Percentiles rank a stretch among this genome's conserved stretches.
Conservation (phyloP, 2,888 invertebrate species). For the Prosapia bicincta region DNA sequence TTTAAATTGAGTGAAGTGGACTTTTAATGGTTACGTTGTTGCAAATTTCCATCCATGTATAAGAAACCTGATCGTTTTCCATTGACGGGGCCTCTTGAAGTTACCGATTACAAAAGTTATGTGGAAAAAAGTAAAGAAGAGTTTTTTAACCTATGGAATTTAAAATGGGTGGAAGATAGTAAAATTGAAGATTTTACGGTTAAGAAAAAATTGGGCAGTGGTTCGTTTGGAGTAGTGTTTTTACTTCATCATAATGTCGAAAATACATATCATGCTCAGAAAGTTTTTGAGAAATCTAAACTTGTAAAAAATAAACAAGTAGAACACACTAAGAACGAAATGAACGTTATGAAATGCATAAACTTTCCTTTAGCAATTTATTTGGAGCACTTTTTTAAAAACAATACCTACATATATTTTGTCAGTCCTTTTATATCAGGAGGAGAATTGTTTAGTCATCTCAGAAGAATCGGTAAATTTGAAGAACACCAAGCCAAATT, state of each 20-base stretch:
- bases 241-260: conserved; percentile 53
- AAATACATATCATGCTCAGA: conserved; percentile 56
- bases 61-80: not conserved
- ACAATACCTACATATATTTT: conserved; percentile 79
- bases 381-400: conserved; percentile 82
- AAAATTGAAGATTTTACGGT: not conserved
- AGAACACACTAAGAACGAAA: conserved; percentile 66
- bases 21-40: too few relatives aligned
- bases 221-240: conserved; percentile 60
- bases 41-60: not conserved
- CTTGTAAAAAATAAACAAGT: conserved; percentile 62
- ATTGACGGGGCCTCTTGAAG: not conserved
- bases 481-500: conserved; percentile 59
- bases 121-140: not conserved
- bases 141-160: not conserved
- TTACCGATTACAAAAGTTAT: not conserved
- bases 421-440: conserved; percentile 81
- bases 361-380: conserved; percentile 85
- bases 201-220: conserved; percentile 50
- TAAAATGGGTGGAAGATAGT: not conserved
- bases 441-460: conserved; percentile 83
- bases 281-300: conserved; percentile 60
- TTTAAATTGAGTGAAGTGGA: too few relatives aligned
- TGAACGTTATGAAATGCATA: conserved; percentile 80
- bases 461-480: conserved; percentile 60